A percentile compares a stretch with the other conserved stretches of the same genome.
Conservation (phyloP, 2,888 invertebrate species). For the Himalopsyche japonica region DNA sequence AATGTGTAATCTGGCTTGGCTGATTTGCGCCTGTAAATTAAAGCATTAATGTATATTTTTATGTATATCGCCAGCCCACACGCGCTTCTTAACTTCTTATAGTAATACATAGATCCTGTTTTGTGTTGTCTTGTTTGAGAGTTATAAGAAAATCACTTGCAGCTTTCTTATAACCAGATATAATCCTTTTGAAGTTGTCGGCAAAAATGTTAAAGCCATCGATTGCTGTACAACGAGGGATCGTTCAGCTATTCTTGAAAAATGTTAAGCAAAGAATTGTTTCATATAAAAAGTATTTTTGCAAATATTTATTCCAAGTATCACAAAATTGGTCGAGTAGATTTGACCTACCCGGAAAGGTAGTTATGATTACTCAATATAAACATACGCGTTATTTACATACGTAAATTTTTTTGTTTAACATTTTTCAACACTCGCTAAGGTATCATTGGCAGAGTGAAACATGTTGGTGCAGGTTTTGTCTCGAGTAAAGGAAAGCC, state of each 20-base stretch:
- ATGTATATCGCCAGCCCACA: not conserved
- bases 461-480: not conserved
- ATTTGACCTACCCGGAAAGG: too few relatives aligned
- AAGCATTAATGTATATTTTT: not conserved
- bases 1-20: not conserved
- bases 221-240: not conserved
- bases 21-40: not conserved
- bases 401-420: not conserved
- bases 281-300: not conserved
- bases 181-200: not conserved
- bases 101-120: not conserved
- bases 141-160: not conserved
- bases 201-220: not conserved
- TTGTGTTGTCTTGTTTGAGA: not conserved
- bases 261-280: not conserved
- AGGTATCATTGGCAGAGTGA: not conserved
- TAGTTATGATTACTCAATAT: not conserved
- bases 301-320: too few relatives aligned
- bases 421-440: not conserved
- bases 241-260: not conserved
- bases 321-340: too few relatives aligned
- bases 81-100: not conserved
- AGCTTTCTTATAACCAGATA: not conserved
- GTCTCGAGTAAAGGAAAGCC: not conserved
- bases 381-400: not conserved